These are phyloP conservation scores for Megalops atlanticus DNA, from an alignment of 2,113 vertebrate species.

Conservation along the genomic window DNA sequence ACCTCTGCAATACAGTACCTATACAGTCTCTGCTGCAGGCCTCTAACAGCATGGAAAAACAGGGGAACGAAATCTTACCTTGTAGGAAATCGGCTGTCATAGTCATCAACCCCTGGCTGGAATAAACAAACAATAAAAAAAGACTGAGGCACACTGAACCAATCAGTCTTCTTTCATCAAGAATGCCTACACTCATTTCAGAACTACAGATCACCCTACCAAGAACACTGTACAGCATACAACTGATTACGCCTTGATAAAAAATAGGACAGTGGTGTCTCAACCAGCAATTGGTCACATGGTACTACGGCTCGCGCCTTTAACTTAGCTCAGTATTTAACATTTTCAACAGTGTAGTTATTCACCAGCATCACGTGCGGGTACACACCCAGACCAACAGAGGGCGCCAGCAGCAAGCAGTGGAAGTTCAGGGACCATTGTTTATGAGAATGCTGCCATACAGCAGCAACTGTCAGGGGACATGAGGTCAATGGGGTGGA, in stretches of 20 bases:
- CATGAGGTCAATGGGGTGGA: neutral
- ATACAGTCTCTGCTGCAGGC: no score
- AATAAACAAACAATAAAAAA: constrained; percentile 38
- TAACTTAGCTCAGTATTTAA: no score
- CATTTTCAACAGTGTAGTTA: neutral
- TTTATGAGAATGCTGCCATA: no score
- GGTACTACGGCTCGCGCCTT: no score
- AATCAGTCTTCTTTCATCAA: neutral
- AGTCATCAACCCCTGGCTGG: constrained; percentile 87
- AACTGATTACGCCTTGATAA: neutral
- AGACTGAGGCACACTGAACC: neutral
- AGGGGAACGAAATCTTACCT: constrained; percentile 77
- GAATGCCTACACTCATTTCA: neutral
- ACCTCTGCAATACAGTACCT: no score
- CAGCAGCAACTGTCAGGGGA: no score
- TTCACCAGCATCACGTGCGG: neutral
- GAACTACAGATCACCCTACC: no score
- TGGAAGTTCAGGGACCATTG: neutral
- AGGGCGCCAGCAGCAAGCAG: constrained; percentile 45
- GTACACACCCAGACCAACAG: constrained; percentile 50
- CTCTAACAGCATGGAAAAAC: constrained; percentile 34
- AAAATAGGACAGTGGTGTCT: no score
- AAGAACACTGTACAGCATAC: no score
- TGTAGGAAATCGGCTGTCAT: constrained; percentile 86
- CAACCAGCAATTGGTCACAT: no score